Conservation (phyloP, 2,888 invertebrate species). For the Drosophila anceps region DNA sequence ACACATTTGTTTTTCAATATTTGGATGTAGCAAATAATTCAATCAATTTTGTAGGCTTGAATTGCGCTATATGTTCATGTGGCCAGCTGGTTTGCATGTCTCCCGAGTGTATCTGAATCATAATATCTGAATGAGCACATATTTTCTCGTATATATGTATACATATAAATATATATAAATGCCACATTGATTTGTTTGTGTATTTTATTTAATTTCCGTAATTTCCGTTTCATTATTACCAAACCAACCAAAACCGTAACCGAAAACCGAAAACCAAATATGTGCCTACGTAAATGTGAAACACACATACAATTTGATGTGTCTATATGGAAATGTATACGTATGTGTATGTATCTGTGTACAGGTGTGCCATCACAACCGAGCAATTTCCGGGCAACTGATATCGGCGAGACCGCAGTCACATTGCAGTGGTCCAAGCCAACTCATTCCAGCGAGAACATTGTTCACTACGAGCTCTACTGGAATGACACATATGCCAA, state of each 20-base stretch:
- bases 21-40: conserved; percentile 34
- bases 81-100: conserved; percentile 9
- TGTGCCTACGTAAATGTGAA: conserved; percentile 39
- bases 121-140: conserved; percentile 32
- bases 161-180: conserved; percentile 59
- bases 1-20: conserved; percentile 24
- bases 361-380: conserved; percentile 98
- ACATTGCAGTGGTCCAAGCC: conserved; percentile 97
- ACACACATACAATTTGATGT: background rate
- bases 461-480: conserved; percentile 97
- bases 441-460: conserved; percentile 95
- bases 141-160: conserved; percentile 12
- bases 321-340: background rate
- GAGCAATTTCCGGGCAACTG: conserved; percentile 93
- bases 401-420: conserved; percentile 95
- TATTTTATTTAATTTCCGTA: conserved; percentile 81
- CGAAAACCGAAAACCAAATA: conserved; percentile 56
- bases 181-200: conserved; percentile 80
- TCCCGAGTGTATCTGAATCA: conserved; percentile 18
- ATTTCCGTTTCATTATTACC: conserved; percentile 82
- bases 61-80: conserved; percentile 3
- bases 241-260: conserved; percentile 66
- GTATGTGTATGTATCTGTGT: background rate
- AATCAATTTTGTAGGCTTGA: conserved; percentile 48
- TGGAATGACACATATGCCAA: conserved; percentile 98